phyloP scores from a whole-genome alignment of 2,888 invertebrate genomes.

The Polymixis flavicincta region DNA sequence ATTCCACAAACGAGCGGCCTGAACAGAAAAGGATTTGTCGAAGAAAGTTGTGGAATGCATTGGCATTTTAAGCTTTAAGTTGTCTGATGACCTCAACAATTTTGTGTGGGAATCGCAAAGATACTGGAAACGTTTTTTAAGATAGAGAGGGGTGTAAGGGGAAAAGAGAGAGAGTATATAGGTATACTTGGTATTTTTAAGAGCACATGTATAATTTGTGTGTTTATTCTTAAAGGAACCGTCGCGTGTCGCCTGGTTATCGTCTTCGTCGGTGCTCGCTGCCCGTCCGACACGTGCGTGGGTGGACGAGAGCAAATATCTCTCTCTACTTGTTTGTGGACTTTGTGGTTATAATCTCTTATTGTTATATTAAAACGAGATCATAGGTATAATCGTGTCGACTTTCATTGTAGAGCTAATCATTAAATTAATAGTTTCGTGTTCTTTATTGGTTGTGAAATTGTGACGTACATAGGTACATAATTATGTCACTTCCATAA shows the following conservation, averaged over 20 bases:
- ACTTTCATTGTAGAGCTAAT: conserved; percentile 34
- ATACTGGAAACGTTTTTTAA: no score
- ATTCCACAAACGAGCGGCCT: no score
- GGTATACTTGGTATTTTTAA: conserved; percentile 15
- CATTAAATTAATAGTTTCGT: conserved; percentile 32
- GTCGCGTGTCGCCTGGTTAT: conserved; percentile 41
- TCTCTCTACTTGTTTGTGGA: conserved; percentile 52
- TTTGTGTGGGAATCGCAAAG: no score
- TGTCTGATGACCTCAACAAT: no score
- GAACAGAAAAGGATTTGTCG: no score
- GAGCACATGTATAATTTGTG: conserved; percentile 30
- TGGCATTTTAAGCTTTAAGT: no score
- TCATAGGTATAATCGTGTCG: conserved; percentile 40
- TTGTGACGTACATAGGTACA: background rate
- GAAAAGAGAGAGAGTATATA: no score
- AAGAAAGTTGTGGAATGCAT: no score
- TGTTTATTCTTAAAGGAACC: conserved; percentile 43
- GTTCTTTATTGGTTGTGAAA: conserved; percentile 24
- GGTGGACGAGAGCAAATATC: conserved; percentile 56
- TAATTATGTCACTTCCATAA: conserved; percentile 19
- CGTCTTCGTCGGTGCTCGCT: conserved; percentile 31
- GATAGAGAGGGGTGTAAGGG: no score
- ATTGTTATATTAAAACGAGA: conserved; percentile 54
- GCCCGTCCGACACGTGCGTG: conserved; percentile 47
- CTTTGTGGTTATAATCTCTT: conserved; percentile 47